Conservation (phyloP, 2,113 vertebrate species). For the Phasianus colchicus region DNA sequence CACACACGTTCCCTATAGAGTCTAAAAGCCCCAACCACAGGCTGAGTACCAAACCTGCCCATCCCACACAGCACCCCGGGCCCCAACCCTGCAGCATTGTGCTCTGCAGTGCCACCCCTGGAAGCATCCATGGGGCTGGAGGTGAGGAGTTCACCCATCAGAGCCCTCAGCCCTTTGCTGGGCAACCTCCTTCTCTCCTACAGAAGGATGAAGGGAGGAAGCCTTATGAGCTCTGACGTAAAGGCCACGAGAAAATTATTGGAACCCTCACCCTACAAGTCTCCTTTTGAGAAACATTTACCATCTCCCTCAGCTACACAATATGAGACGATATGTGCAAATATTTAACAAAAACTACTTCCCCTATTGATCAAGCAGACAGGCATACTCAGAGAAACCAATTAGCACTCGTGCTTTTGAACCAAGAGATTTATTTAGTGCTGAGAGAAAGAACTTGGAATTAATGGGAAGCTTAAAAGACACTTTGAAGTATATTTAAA, state of each 20-base stretch:
- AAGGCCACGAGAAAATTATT: constrained; percentile 49
- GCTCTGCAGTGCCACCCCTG: no score
- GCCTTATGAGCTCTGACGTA: constrained; percentile 30
- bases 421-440: constrained; percentile 56
- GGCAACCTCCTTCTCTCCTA: constrained; percentile 3
- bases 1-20: not conserved
- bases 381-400: constrained; percentile 61
- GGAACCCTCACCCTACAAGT: constrained; percentile 27
- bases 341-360: constrained; percentile 68
- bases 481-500: constrained; percentile 65
- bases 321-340: constrained; percentile 47
- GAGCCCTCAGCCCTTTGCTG: not conserved
- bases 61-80: not conserved
- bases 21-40: not conserved
- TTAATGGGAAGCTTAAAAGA: constrained; percentile 54
- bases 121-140: no score
- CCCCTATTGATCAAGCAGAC: constrained; percentile 51
- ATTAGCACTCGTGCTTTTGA: constrained; percentile 68
- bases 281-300: constrained; percentile 55
- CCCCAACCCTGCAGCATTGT: not conserved
- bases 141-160: not conserved
- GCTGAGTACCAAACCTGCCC: not conserved
- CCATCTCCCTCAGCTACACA: constrained; percentile 51
- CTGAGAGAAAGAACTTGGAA: constrained; percentile 29
- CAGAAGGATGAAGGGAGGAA: not conserved